Base-by-base conservation (phyloP, 2,113 vertebrate species). In the Pristiophorus japonicus region DNA sequence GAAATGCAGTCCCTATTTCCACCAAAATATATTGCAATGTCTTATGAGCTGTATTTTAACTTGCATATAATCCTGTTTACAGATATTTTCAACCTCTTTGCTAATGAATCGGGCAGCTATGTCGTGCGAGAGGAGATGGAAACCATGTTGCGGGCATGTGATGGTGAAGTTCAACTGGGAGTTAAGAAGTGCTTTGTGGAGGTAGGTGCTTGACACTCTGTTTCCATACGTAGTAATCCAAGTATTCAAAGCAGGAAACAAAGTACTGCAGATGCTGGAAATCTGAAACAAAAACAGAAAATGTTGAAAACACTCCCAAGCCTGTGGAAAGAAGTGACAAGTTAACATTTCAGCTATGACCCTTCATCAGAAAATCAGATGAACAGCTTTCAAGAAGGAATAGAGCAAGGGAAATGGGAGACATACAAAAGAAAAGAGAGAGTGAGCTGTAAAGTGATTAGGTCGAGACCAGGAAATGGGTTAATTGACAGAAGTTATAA, bases 81-180 rank as follows among this genome's bases (percentile, higher is more conserved):
- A 99, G 99, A 99, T 96, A 99, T 99, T 97, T 99, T 99, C 97
- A 99, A 99, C 97, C 98, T 99, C 95, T 99, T 99, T 96, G 98
- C 99, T 96, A 99, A 98, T 87, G 99, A 99, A 97, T 98, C 98
- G 27, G 98, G 99, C 42, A 98, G 98, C 97, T 98, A 98, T 97
- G 98, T 99, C 96, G 97, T 98, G 96, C 98, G 98, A 94, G 99
- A 99, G 96, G 99, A 99, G 96, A 99, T 99, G 97, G 99, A 99
- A 97, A 98, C 97, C 73, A 98, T 99, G 97, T 98, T 99, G 66
- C 98, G 97, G 70, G 97, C 98, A n/a, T 97, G 99, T 96, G 99
- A 99, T 96, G 99, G 99, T 95, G 99, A 99, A 96, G 98, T 99
- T 96, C 99, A 99, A 51, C 97, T 98, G 85, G 98, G 98, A 3